These are phyloP conservation scores for Cydia fagiglandana DNA, from an alignment of 1,140 invertebrate genomes.

Conservation along the genomic window DNA sequence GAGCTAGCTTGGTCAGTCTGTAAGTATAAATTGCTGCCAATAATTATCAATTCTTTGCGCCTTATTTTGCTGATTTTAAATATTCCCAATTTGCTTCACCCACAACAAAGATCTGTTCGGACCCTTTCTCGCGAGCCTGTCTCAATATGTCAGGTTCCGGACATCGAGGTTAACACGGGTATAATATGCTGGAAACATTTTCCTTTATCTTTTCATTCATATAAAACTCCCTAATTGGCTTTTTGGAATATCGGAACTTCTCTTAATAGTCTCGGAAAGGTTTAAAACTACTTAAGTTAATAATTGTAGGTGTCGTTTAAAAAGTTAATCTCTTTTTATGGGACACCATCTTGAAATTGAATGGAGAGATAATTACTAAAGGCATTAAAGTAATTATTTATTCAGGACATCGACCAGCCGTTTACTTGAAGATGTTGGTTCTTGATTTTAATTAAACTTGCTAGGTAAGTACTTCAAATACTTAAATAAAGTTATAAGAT, in stretches of 20 bases:
- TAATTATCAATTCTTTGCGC: too few relatives aligned
- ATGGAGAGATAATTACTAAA: constrained; percentile 7
- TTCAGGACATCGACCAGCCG: background rate
- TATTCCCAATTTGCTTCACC: background rate
- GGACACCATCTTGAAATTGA: background rate
- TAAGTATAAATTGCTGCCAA: too few relatives aligned
- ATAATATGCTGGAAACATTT: background rate
- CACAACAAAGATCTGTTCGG: background rate
- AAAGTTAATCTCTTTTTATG: background rate
- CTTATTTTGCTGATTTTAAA: background rate
- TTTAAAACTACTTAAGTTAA: background rate
- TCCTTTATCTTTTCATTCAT: constrained; percentile 8
- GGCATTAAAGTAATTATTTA: constrained; percentile 8
- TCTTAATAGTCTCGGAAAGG: background rate
- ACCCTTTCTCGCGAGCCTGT: background rate
- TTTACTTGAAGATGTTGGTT: background rate
- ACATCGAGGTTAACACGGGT: constrained; percentile 4
- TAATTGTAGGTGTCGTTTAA: background rate
- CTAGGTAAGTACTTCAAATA: background rate
- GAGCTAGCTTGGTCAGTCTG: too few relatives aligned
- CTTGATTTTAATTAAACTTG: constrained; percentile 4
- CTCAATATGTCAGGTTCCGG: background rate
- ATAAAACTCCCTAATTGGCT: constrained; percentile 9
- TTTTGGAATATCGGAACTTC: constrained; percentile 1
- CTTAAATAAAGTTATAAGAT: background rate